These are phyloP conservation scores for Drosophila persimilis DNA, from an alignment of 1,140 invertebrate genomes.

Conservation along the genomic window DNA sequence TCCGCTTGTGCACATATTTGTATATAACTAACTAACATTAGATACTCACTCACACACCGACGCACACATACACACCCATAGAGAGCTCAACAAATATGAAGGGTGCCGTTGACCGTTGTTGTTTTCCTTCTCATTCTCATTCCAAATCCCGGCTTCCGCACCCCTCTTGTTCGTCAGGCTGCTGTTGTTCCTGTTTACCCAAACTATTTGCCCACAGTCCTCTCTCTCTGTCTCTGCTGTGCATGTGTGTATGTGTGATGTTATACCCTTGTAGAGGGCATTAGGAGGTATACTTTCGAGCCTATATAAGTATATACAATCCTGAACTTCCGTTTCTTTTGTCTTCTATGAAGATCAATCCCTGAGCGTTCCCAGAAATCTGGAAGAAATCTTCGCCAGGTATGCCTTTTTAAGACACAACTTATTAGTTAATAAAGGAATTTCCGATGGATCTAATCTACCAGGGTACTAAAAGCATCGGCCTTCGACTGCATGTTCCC, in stretches of 20 bases:
- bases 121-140: constrained; percentile 27
- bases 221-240: neutral
- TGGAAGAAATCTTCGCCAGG: no score
- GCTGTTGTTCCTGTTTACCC: constrained; percentile 27
- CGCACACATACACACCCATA: constrained; percentile 13
- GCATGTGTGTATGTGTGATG: constrained; percentile 1
- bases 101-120: constrained; percentile 35
- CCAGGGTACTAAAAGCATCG: no score
- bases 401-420: no score
- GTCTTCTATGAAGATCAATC: no score
- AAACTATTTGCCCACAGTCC: constrained; percentile 40
- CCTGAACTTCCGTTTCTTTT: no score
- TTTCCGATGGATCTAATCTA: no score
- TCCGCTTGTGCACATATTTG: constrained; percentile 63
- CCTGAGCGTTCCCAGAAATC: no score
- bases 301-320: no score
- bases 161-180: neutral
- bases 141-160: constrained; percentile 11
- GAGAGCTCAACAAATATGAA: constrained; percentile 59
- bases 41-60: neutral
- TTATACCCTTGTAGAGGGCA: neutral
- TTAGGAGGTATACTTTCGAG: neutral
- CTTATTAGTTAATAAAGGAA: no score
- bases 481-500: no score
- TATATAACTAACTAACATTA: constrained; percentile 72